Percentiles rank a stretch among this genome's conserved stretches.
These are phyloP conservation scores for Crax fasciolata DNA, from an alignment of 2,797 vertebrate species.

Conservation along the genomic window DNA sequence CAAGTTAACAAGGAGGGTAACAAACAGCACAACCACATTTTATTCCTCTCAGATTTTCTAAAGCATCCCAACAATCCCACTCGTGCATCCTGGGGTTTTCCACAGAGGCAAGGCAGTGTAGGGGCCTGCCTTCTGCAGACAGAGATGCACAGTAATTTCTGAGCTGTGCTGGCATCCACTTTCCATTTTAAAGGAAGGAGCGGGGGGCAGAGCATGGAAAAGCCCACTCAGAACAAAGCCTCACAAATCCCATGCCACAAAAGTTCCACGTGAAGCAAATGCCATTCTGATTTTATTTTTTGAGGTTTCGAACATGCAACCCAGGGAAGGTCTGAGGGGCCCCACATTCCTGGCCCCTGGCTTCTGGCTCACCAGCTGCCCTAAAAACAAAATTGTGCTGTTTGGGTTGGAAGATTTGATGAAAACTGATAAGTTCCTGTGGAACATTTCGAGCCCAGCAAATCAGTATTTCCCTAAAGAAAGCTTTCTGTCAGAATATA, in stretches of 20 bases:
- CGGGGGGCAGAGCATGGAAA: neutral
- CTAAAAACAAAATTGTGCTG: neutral
- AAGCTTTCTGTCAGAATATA: neutral
- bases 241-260: neutral
- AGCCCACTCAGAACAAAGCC: neutral
- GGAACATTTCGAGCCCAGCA: neutral
- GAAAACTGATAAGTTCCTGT: neutral
- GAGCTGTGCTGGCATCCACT: neutral
- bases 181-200: neutral
- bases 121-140: neutral
- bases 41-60: neutral
- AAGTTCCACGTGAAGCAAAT: neutral
- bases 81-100: neutral
- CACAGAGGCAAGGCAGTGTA: neutral
- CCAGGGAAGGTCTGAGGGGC: fast-evolving
- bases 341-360: fast-evolving
- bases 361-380: neutral
- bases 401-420: neutral
- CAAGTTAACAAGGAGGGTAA: neutral
- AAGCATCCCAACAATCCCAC: neutral
- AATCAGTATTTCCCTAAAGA: neutral
- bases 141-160: neutral
- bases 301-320: neutral
- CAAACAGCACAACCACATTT: neutral
- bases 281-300: neutral